phyloP scores from a whole-genome alignment of 2,797 vertebrate genomes.

The Lacerta agilis region DNA sequence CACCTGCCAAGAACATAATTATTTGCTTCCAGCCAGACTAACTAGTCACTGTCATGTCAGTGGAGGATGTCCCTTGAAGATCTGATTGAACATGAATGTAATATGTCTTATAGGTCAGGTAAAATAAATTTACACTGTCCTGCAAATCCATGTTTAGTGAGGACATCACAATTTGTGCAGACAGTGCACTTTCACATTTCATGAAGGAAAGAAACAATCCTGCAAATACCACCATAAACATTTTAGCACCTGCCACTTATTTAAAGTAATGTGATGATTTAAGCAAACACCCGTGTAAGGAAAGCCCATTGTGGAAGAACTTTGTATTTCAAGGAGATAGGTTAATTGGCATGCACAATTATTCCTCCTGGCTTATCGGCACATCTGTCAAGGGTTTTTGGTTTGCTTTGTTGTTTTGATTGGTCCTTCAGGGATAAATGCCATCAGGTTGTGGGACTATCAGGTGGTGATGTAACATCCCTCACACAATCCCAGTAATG shows the following conservation, averaged over 20 bases:
- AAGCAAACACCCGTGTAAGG: background rate
- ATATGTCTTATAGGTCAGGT: constrained; percentile 28
- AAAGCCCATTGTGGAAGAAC: too few relatives aligned
- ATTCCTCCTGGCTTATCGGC: background rate
- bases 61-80: constrained; percentile 33
- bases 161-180: background rate
- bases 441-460: too few relatives aligned
- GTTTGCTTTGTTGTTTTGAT: too few relatives aligned
- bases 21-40: constrained; percentile 33
- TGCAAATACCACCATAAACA: background rate
- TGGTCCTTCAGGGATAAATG: too few relatives aligned
- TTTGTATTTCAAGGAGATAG: too few relatives aligned
- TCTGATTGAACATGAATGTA: constrained; percentile 30
- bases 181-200: background rate
- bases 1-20: background rate
- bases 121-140: background rate
- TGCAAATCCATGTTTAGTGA: background rate
- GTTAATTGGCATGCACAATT: background rate
- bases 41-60: constrained; percentile 39
- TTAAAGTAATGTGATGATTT: background rate
- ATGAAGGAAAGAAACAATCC: constrained; percentile 1
- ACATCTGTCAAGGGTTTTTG: background rate
- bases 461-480: too few relatives aligned
- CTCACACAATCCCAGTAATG: too few relatives aligned
- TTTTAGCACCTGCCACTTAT: background rate